A percentile compares a stretch with the other conserved stretches of the same genome.
Conservation (phyloP, 2,113 vertebrate species). For the Laticauda laticaudata region DNA sequence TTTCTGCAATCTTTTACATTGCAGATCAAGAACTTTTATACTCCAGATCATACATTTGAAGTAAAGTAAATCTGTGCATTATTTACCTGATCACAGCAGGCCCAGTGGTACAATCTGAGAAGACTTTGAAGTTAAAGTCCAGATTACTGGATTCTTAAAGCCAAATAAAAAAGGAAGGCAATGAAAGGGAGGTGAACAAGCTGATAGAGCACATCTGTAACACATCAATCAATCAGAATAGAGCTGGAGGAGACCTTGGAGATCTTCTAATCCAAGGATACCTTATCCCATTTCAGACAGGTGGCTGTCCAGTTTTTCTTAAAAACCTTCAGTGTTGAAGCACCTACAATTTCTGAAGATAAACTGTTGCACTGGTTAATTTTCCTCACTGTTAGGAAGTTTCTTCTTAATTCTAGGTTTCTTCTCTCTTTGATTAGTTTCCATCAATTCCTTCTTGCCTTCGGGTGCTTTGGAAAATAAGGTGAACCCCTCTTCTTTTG, state of each 20-base stretch:
- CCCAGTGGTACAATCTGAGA: not conserved
- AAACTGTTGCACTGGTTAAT: not conserved
- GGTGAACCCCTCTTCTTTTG: not conserved
- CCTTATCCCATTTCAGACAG: too few species aligned
- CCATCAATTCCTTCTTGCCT: not conserved
- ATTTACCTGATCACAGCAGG: not conserved
- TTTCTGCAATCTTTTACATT: constrained; percentile 1
- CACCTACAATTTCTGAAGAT: not conserved
- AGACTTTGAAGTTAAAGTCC: not conserved
- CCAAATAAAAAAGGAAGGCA: too few species aligned
- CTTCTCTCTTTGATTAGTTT: not conserved
- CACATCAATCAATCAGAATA: not conserved
- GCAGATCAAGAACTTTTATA: constrained; percentile 13
- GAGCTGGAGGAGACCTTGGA: not conserved
- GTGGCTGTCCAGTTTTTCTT: not conserved
- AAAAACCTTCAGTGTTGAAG: not conserved
- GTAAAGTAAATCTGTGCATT: not conserved
- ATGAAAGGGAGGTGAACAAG: not conserved
- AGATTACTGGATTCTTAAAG: not conserved
- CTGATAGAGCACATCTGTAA: not conserved
- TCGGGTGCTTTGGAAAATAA: not conserved
- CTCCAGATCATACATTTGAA: constrained; percentile 8
- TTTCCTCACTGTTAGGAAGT: not conserved
- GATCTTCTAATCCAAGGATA: not conserved
- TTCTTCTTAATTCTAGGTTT: not conserved